A percentile compares a stretch with the other conserved stretches of the same genome.
Conservation (phyloP, 2,888 invertebrate species). For the Cremastobaeus sp. region DNA sequence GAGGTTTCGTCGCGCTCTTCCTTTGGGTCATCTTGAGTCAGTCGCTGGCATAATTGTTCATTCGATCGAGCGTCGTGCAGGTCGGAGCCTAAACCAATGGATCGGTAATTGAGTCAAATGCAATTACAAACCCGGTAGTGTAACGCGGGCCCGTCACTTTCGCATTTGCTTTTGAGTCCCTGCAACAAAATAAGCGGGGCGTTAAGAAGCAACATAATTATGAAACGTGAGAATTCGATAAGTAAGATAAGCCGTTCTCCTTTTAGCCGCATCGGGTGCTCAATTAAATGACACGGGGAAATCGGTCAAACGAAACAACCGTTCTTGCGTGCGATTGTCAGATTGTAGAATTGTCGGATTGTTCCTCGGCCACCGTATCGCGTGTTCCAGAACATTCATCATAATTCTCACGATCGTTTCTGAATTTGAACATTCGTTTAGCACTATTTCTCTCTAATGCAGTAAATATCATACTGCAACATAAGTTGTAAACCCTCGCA, state of each 20-base stretch:
- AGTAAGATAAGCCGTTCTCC: constrained; percentile 33
- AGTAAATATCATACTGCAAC: too few relatives aligned
- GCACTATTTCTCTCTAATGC: too few relatives aligned
- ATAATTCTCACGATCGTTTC: too few relatives aligned
- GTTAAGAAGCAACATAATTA: constrained; percentile 31
- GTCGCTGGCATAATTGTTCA: constrained; percentile 63
- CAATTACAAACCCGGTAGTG: background rate
- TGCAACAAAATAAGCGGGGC: constrained; percentile 34
- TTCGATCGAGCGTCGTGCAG: too few relatives aligned
- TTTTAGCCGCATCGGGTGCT: constrained; percentile 44
- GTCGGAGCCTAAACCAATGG: too few relatives aligned
- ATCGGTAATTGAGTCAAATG: constrained; percentile 1
- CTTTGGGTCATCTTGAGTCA: constrained; percentile 64
- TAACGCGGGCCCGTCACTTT: constrained; percentile 59
- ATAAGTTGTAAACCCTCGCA: too few relatives aligned
- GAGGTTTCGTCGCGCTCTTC: constrained; percentile 29
- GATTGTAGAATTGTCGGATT: too few relatives aligned
- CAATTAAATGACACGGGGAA: constrained; percentile 57
- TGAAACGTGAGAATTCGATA: constrained; percentile 32
- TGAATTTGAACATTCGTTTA: too few relatives aligned
- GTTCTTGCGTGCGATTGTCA: constrained; percentile 52
- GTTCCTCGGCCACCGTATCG: too few relatives aligned
- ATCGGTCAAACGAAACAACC: constrained; percentile 49
- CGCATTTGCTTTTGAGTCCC: constrained; percentile 52
- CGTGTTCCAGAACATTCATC: too few relatives aligned